A percentile compares a stretch with the other conserved stretches of the same genome.
These are phyloP conservation scores for Tipula helvola DNA, from an alignment of 2,888 invertebrate species.

Conservation along the genomic window DNA sequence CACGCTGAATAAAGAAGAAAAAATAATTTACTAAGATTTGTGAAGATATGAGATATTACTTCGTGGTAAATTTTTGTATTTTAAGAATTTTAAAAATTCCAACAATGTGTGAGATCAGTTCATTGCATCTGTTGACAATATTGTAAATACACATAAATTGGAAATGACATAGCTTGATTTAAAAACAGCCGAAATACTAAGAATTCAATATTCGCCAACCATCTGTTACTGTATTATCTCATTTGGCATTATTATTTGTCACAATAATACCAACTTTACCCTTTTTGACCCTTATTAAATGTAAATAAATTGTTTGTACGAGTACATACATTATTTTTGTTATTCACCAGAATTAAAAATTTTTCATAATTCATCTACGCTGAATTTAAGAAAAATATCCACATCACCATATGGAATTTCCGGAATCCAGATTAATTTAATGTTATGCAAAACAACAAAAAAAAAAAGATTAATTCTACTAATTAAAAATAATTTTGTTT, in stretches of 20 bases:
- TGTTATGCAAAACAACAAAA: not conserved
- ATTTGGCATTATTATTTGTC: not conserved
- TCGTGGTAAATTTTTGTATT: not conserved
- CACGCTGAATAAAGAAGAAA: not conserved
- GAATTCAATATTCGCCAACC: not conserved
- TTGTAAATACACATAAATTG: not conserved
- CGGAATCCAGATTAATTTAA: not conserved
- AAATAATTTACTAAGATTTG: not conserved
- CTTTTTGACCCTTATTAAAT: not conserved
- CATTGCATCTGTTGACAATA: not conserved
- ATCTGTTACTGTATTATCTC: not conserved
- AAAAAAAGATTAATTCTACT: not conserved
- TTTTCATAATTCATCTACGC: not conserved
- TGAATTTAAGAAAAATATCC: not conserved
- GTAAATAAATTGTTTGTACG: not conserved
- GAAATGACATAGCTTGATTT: not conserved
- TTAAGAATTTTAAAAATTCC: not conserved
- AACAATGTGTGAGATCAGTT: not conserved
- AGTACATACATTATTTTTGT: too few species aligned
- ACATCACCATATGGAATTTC: not conserved
- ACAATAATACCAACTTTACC: not conserved
- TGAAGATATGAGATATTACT: not conserved
- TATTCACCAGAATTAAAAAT: not conserved
- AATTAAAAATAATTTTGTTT: not conserved
- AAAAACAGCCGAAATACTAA: not conserved